Evolutionary conservation across 2,797 vertebrate species (phyloP), one percentile per base, ranked within the genome.

Genomic region (Cyclopterus lumpus): DNA sequence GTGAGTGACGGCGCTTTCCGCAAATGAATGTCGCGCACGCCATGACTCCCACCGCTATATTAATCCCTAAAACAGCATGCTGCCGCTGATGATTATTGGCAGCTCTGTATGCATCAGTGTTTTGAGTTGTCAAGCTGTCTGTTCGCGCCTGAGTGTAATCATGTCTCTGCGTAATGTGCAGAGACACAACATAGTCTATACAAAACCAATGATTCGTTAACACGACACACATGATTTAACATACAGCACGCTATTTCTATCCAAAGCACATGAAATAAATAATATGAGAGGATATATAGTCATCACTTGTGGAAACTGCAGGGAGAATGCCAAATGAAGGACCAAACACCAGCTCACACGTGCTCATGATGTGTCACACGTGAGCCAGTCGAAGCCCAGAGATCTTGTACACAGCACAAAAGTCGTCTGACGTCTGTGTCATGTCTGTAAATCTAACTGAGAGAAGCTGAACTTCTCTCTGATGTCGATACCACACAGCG

Each of bases 1-100:
- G 80, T 51, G 60, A 88, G 60, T 86, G 80, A 79, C 70, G 67
- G 59, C 55, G 9, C 60, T 84, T 82, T 76, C 49, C 73, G 53
- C 61, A 71, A 63, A 76, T 26, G 38, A 69, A 55, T 58, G 75
- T 55, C 79, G 46, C 72, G 77, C 62, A 63, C n/a, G 22, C 84
- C 15, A 42, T 69, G 73, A 80, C 53, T 79, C 79, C 85, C 72
- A 75, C 80, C 76, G 69, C 78, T 61, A n/a, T 86, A 82, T 83
- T 83, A 77, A 82, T 72, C 26, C 61, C 83, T 83, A 81, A 81
- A 83, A 74, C 65, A 80, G 51, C 57, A 40, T 36, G 76, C 75
- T 57, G 54, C 51, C 34, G 59, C 51, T 71, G 82, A 83, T 75
- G 63, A 77, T 26, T 72, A 18, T 8, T 88, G 88, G 86, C 8